Evolutionary conservation across 2,797 vertebrate genomes (phyloP).

Genomic region (Anableps anableps): DNA sequence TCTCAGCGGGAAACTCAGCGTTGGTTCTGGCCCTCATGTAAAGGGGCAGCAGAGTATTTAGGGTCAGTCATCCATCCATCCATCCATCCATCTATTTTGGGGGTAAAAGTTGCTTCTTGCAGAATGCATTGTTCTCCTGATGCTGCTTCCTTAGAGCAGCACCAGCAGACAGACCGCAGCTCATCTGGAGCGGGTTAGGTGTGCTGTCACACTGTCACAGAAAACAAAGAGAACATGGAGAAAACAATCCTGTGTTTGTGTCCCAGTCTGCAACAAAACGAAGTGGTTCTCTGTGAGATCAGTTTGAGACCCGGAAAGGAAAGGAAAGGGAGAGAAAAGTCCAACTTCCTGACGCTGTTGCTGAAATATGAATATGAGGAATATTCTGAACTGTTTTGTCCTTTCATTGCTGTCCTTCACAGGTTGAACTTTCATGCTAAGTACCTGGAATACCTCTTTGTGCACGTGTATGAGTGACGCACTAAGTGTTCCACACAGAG

Average conservation of each 20-base stretch:
- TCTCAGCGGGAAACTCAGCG: neutral
- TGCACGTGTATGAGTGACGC: slow-evolving; percentile 40
- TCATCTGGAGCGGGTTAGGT: neutral
- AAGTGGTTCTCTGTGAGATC: neutral
- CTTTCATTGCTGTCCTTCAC: neutral
- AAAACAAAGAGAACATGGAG: neutral
- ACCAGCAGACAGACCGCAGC: neutral
- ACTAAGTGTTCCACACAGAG: slow-evolving; percentile 46
- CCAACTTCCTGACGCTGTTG: neutral
- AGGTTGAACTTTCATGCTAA: neutral
- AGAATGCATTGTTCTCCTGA: neutral
- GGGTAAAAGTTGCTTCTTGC: neutral
- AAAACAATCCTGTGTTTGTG: neutral
- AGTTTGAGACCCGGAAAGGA: neutral
- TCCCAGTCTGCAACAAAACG: neutral
- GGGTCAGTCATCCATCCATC: neutral
- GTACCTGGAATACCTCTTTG: neutral
- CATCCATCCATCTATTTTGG: neutral
- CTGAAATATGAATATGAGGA: neutral
- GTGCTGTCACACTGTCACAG: neutral
- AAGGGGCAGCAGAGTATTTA: neutral
- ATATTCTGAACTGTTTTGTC: neutral
- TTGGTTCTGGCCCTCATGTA: neutral
- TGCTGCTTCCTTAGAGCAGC: neutral
- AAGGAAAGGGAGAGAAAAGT: neutral